phyloP scores from a whole-genome alignment of 2,888 invertebrate species.

The Hipparchia sbordonii region DNA sequence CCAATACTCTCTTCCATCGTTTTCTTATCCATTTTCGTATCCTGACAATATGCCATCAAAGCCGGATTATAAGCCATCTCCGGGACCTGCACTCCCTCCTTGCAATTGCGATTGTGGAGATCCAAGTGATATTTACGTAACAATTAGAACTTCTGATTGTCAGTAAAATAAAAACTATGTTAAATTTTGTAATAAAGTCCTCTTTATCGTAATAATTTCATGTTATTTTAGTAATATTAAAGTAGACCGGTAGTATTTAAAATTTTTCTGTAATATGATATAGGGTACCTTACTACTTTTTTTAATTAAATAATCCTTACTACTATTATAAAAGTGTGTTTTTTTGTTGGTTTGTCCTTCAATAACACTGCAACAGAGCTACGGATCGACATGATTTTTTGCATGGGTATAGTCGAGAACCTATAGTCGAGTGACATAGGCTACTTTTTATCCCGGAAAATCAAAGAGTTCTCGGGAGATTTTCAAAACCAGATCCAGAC shows the following conservation, averaged over 20 bases:
- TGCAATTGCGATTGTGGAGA: not conserved
- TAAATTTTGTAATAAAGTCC: not conserved
- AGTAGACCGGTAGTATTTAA: not conserved
- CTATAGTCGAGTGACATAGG: too few species aligned
- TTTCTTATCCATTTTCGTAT: not conserved
- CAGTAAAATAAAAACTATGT: slow-evolving; percentile 15
- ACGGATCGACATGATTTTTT: too few species aligned
- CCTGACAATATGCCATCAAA: not conserved
- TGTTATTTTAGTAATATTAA: not conserved
- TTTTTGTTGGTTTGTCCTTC: too few species aligned
- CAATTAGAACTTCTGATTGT: slow-evolving; percentile 37
- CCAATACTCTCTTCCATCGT: not conserved
- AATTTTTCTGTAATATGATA: not conserved
- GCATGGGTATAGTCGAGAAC: too few species aligned
- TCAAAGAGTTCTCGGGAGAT: too few species aligned
- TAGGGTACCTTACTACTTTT: not conserved
- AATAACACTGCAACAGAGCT: too few species aligned
- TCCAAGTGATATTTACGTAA: slow-evolving; percentile 39
- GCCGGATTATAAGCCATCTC: not conserved
- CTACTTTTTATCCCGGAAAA: too few species aligned
- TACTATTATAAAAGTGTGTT: not conserved
- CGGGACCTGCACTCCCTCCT: not conserved
- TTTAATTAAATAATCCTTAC: not conserved
- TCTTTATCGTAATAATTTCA: not conserved
- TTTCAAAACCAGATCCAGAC: too few species aligned